Conservation (phyloP, 2,888 invertebrate species). For the Timema cristinae region DNA sequence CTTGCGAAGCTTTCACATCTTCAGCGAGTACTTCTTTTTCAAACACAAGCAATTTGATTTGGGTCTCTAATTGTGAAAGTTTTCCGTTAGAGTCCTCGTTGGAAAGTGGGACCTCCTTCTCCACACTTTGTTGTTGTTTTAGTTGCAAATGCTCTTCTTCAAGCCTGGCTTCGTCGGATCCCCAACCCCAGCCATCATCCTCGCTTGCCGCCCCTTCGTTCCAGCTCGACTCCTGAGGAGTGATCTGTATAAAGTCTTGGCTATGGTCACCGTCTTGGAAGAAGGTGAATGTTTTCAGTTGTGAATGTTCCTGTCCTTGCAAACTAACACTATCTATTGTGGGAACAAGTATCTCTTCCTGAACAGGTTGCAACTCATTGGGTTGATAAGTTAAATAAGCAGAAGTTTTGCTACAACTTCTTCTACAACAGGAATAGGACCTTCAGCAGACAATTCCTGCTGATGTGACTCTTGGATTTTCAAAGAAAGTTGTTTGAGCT, state of each 20-base stretch:
- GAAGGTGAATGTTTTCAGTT: background rate
- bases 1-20: constrained; percentile 61
- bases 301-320: background rate
- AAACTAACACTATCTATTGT: background rate
- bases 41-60: constrained; percentile 55
- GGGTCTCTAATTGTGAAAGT: constrained; percentile 54
- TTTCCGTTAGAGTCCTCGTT: constrained; percentile 42
- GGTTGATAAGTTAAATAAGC: constrained; percentile 11
- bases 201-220: background rate
- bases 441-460: background rate
- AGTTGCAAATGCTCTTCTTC: constrained; percentile 47
- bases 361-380: background rate
- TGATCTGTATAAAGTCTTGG: too few species aligned
- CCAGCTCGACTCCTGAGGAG: constrained; percentile 31
- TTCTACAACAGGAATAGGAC: constrained; percentile 1
- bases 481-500: constrained; percentile 33
- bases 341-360: background rate
- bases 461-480: background rate
- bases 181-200: constrained; percentile 61
- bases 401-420: constrained; percentile 3
- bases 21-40: constrained; percentile 56
- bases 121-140: constrained; percentile 25
- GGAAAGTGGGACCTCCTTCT: constrained; percentile 30
- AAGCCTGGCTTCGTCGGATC: constrained; percentile 50
- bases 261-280: background rate